Evolutionary conservation across 2,113 vertebrate genomes (phyloP).

Genomic region (Hippocampus mohnikei): DNA sequence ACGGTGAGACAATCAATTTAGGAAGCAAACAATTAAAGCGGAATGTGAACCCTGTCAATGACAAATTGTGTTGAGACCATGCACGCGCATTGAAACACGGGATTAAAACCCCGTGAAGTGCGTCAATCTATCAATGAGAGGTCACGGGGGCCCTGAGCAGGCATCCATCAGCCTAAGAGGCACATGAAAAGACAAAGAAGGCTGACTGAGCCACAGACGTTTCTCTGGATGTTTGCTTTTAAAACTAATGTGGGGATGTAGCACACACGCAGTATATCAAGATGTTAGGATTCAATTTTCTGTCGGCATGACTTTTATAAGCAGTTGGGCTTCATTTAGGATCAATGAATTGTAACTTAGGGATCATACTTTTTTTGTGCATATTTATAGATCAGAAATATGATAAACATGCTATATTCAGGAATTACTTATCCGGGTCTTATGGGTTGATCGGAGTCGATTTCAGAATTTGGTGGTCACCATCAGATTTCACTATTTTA

Average conservation of each 20-base stretch:
- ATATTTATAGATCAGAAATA: too few relatives aligned
- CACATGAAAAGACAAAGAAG: conserved; percentile 28
- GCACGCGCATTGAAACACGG: conserved; percentile 55
- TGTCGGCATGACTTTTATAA: conserved; percentile 29
- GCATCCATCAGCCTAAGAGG: conserved; percentile 67
- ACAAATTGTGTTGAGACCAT: conserved; percentile 59
- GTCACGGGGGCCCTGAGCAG: conserved; percentile 56
- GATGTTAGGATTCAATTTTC: conserved; percentile 48
- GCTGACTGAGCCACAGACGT: conserved; percentile 39
- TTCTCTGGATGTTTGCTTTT: conserved; percentile 46
- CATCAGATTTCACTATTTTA: too few relatives aligned
- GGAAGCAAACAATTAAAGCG: conserved; percentile 26
- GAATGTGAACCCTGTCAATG: conserved; percentile 48
- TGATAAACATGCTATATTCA: too few relatives aligned
- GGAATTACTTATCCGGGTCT: too few relatives aligned
- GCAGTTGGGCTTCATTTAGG: conserved; percentile 18
- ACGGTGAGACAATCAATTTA: conserved; percentile 47
- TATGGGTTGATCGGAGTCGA: too few relatives aligned
- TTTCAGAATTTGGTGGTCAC: too few relatives aligned
- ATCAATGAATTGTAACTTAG: conserved; percentile 7
- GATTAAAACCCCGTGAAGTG: conserved; percentile 65
- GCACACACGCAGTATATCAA: conserved; percentile 21
- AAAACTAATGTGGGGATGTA: conserved; percentile 15
- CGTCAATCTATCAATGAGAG: conserved; percentile 72
- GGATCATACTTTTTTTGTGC: neutral